Percentiles rank a stretch among this genome's conserved stretches.
Conservation (phyloP, 2,113 vertebrate genomes). For the Tachysurus fulvidraco region DNA sequence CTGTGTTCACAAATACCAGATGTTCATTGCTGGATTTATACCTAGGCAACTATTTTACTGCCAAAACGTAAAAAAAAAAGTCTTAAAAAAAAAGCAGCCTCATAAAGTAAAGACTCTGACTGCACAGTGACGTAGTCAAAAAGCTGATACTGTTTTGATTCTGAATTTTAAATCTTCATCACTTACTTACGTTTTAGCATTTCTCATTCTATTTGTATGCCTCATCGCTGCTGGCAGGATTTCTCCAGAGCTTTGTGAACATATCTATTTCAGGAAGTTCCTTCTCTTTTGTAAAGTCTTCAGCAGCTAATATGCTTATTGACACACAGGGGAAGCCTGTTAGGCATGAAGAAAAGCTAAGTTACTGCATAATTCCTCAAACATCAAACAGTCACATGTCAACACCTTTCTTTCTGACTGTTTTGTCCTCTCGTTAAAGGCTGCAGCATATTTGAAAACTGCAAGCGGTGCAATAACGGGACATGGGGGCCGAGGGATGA, state of each 20-base stretch:
- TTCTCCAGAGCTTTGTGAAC: not conserved
- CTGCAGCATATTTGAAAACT: slow-evolving; percentile 96
- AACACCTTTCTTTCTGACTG: not conserved
- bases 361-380: not conserved
- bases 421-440: slow-evolving; percentile 60
- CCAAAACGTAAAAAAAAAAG: slow-evolving; percentile 22
- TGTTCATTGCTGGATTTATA: slow-evolving; percentile 58
- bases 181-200: not conserved
- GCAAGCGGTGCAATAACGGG: slow-evolving; percentile 92
- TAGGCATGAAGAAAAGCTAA: not conserved
- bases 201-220: not conserved
- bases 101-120: slow-evolving; percentile 36
- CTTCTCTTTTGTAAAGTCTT: slow-evolving; percentile 13
- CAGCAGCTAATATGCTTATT: not conserved
- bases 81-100: not conserved
- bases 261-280: slow-evolving; percentile 10
- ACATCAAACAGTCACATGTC: not conserved
- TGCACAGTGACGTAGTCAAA: not conserved
- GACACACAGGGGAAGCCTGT: not conserved
- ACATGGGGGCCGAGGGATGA: slow-evolving; percentile 90
- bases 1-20: slow-evolving; percentile 54
- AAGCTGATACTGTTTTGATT: not conserved
- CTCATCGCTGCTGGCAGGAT: not conserved
- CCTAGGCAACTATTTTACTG: slow-evolving; percentile 39
- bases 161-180: not conserved